Base-by-base conservation (phyloP, 2,797 vertebrate species). In the Buceros bicornis region DNA sequence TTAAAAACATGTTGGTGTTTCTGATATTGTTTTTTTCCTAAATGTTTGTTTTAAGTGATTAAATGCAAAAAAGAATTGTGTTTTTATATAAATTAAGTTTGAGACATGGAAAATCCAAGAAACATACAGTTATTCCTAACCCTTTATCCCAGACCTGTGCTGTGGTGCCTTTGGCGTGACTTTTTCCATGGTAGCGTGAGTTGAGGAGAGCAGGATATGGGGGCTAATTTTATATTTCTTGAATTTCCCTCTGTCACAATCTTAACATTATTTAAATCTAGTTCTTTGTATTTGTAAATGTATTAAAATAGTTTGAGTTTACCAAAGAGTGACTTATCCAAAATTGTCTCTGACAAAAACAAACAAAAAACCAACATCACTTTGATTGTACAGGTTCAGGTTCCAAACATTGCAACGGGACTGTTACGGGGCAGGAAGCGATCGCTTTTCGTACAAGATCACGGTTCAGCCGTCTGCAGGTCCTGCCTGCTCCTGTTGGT, bases 301-400 rank as follows among this genome's bases (percentile, higher is more conserved):
- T 97, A 93, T 97, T 95, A 40, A 95, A 95, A 97, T 97, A 97
- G 98, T 98, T 98, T 98, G 96, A 98, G 98, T 98, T 98, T 98
- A 98, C 98, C 98, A 98, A 98, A 98, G 98, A 98, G 98, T 98
- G 98, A 98, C 98, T 98, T 98, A 98, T 97, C 98, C 98, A 98
- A 98, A 98, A 98, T 97, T 97, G 97, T 98, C 98, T 97, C 97
- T 97, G 98, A 98, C 97, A 82, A 95, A 89, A 93, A 15, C 64
- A 91, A 80, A 93, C 37, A 61, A 69, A 81, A 69, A 76, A 89
- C 2, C 92, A 93, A 90, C 96, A 97, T 97, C 87, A 53, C 77
- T 95, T 97, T 97, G 98, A 98, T 98, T 98, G 98, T 98, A 97
- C 97, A 97, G 93, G 96, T 98, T 98, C 98, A 97, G 98, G 98